Evolutionary conservation across 2,113 vertebrate species (phyloP), one percentile per base, ranked within the genome.

Genomic region (Natator depressus): DNA sequence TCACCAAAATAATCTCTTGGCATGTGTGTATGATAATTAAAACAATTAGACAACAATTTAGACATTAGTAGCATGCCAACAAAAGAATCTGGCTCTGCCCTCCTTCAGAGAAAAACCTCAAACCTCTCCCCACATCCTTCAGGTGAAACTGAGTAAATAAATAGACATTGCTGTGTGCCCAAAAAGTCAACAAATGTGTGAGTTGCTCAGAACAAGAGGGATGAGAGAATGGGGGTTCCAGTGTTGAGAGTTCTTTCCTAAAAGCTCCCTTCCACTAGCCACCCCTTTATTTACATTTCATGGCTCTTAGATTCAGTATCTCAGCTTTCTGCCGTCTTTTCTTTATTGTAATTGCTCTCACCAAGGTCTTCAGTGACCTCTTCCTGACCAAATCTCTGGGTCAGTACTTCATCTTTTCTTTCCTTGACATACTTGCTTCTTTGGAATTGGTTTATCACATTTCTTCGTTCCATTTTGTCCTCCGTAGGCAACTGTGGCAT

Each of bases 171-270:
- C 42, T 82, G 42, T 84, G 11, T 93, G 84, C 80, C 76, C 31
- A 47, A 69, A 19, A 90, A n/a, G 27, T 88, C n/a, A 38, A 20
- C n/a, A 82, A n/a, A 35, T 83, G 29, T 85, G 17, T 89, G 51
- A 78, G 35, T 20, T 42, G 69, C n/a, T 75, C n/a, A 75, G 69
- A 75, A 24, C n/a, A 22, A 10, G 35, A 8, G 49, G 29, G 10
- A 19, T 4, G 3, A 29, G 1, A 1, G 89, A 72, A 72, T 88
- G 20, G 86, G 90, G 91, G 53, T 80, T 46, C 84, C 0, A 2
- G 72, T 89, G 55, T 55, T 62, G 82, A 69, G 47, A 95, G 78
- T 62, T 62, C 38, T 95, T 96, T n/a, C 83, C 81, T 88, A 65
- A 82, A 88, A 82, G 49, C 49, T 89, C 6, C 90, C 57, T 88